A percentile compares a stretch with the other conserved stretches of the same genome.
phyloP scores from a whole-genome alignment of 2,113 vertebrate species.

The Forbesichthys agassizii region DNA sequence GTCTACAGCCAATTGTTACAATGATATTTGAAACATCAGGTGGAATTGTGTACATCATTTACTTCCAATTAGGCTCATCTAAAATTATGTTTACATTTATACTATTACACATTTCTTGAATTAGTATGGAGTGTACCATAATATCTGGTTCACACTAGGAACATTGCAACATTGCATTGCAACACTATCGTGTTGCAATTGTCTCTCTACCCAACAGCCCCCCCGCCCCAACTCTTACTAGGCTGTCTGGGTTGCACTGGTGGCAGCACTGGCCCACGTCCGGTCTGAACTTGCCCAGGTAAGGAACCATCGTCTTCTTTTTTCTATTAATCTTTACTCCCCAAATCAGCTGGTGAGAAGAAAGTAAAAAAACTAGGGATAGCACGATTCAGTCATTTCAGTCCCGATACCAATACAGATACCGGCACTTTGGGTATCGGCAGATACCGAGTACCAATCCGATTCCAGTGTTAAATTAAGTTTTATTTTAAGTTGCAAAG shows the following conservation, averaged over 20 bases:
- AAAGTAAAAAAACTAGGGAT: neutral
- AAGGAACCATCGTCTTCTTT: slow-evolving; percentile 50
- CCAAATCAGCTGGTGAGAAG: slow-evolving; percentile 63
- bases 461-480: too few species aligned
- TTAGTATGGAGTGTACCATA: too few species aligned
- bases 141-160: too few species aligned
- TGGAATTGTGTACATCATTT: neutral
- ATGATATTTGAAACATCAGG: neutral
- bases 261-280: slow-evolving; percentile 75
- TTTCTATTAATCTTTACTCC: slow-evolving; percentile 68
- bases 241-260: slow-evolving; percentile 77
- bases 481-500: too few species aligned
- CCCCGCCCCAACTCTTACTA: slow-evolving; percentile 62
- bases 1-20: neutral
- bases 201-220: neutral
- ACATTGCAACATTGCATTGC: too few species aligned
- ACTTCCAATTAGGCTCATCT: neutral
- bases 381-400: too few species aligned
- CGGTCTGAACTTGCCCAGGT: slow-evolving; percentile 71
- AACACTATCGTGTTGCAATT: too few species aligned
- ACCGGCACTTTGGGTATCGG: too few species aligned
- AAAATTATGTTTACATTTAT: neutral
- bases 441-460: too few species aligned
- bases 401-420: too few species aligned
- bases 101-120: neutral